Evolutionary conservation across 2,888 invertebrate species (phyloP).

Genomic region (Octonoba sinensis): DNA sequence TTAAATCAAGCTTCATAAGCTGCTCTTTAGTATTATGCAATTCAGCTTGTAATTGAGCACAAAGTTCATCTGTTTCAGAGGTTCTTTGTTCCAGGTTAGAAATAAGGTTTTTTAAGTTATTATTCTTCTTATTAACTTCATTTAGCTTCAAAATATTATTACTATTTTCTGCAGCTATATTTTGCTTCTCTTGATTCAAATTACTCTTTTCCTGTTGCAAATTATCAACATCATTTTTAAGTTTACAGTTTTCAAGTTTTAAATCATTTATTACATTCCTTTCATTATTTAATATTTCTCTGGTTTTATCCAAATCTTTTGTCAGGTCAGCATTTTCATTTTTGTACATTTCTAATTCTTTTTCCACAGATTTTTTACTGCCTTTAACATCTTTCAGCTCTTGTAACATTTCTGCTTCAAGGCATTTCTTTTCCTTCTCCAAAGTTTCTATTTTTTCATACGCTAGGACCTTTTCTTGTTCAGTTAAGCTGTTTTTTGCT

Average conservation of each 20-base stretch:
- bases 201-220: not conserved
- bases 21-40: conserved; percentile 24
- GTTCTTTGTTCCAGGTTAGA: conserved; percentile 4
- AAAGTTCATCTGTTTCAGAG: not conserved
- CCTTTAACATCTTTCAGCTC: not conserved
- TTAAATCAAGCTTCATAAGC: conserved; percentile 15
- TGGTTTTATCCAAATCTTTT: conserved; percentile 13
- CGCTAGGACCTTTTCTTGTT: too few species aligned
- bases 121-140: not conserved
- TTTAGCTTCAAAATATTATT: not conserved
- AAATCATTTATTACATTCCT: not conserved
- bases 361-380: not conserved
- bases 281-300: not conserved
- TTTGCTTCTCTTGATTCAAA: not conserved
- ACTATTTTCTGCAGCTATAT: not conserved
- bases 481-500: too few species aligned
- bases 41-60: conserved; percentile 9
- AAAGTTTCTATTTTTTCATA: too few species aligned
- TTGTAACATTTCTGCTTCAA: not conserved
- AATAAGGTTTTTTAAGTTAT: not conserved
- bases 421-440: too few species aligned
- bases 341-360: not conserved
- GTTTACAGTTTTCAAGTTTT: not conserved
- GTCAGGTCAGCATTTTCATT: conserved; percentile 1
- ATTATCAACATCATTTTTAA: not conserved